Conservation (phyloP, 2,888 invertebrate genomes). For the Caenorhabditis sp. region DNA sequence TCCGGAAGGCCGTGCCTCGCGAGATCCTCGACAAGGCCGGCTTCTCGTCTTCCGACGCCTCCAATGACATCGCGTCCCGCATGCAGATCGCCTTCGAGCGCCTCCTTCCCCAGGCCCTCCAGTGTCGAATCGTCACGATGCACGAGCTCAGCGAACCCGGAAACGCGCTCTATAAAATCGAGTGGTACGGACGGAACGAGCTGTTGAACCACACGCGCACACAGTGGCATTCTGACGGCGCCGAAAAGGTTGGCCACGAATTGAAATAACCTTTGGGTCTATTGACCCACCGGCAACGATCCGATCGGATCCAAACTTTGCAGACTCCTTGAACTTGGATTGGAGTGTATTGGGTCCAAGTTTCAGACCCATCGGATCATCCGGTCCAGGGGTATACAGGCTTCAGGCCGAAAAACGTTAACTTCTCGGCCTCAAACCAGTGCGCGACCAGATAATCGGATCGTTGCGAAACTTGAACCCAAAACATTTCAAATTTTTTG, state of each 20-base stretch:
- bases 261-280: not conserved
- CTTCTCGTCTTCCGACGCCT: conserved; percentile 62
- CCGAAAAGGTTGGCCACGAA: conserved; percentile 69
- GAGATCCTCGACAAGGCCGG: conserved; percentile 70
- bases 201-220: conserved; percentile 68
- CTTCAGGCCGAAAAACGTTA: too few relatives aligned
- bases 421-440: too few relatives aligned
- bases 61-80: conserved; percentile 71
- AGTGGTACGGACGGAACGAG: conserved; percentile 74
- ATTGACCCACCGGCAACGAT: too few relatives aligned
- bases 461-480: too few relatives aligned
- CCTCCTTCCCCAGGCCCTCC: conserved; percentile 67
- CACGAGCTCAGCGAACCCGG: conserved; percentile 66
- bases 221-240: conserved; percentile 73
- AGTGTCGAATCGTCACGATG: conserved; percentile 72
- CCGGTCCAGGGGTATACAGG: too few relatives aligned
- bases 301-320: too few relatives aligned
- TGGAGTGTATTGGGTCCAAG: too few relatives aligned
- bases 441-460: too few relatives aligned
- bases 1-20: conserved; percentile 70
- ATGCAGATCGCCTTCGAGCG: conserved; percentile 75
- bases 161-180: conserved; percentile 71
- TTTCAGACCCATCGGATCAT: too few relatives aligned
- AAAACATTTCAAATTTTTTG: not conserved
- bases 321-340: too few relatives aligned